Evolutionary conservation across 2,888 invertebrate species (phyloP).

Genomic region (Ethmia dodecea): DNA sequence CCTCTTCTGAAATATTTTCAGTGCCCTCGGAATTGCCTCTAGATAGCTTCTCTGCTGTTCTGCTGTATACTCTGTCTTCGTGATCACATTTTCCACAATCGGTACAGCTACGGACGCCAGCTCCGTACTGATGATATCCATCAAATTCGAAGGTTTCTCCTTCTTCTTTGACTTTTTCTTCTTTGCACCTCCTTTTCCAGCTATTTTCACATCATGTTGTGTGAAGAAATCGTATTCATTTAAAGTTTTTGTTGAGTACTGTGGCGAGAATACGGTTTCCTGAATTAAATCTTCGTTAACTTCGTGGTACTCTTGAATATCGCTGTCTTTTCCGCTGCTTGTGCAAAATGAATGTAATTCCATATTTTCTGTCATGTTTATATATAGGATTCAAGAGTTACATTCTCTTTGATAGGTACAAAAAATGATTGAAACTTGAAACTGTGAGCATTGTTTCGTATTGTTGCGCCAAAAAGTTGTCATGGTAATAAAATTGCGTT

Average conservation of each 20-base stretch:
- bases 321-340: constrained; percentile 32
- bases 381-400: no score
- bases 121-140: constrained; percentile 54
- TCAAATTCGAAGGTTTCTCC: constrained; percentile 33
- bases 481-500: constrained; percentile 33
- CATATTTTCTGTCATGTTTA: constrained; percentile 44
- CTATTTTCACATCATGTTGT: constrained; percentile 32
- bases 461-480: constrained; percentile 30
- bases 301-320: constrained; percentile 61
- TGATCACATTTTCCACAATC: constrained; percentile 40
- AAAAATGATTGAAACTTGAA: not conserved
- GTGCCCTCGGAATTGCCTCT: constrained; percentile 20
- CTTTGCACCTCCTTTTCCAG: constrained; percentile 28
- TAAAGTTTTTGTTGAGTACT: constrained; percentile 25
- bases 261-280: constrained; percentile 27
- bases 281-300: constrained; percentile 34
- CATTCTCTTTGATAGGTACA: no score
- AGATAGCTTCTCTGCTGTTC: constrained; percentile 31
- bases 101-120: constrained; percentile 36
- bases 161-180: constrained; percentile 45
- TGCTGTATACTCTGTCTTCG: constrained; percentile 25
- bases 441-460: constrained; percentile 15
- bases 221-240: constrained; percentile 55
- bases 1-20: constrained; percentile 24
- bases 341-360: constrained; percentile 39